Conservation (phyloP, 2,797 vertebrate genomes). For the Brachyrhaphis roseni region DNA sequence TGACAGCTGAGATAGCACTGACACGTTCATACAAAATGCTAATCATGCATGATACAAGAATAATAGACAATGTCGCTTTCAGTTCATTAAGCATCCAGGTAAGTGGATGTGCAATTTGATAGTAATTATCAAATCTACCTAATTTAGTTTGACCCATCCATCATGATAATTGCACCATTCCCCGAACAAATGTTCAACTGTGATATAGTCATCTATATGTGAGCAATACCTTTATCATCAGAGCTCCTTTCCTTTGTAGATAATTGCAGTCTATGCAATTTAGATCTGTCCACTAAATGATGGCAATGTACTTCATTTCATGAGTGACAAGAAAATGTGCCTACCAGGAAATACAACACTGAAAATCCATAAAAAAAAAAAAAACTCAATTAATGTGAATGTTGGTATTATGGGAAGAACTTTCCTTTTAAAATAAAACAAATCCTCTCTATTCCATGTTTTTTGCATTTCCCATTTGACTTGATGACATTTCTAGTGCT, state of each 20-base stretch:
- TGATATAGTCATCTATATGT: conserved; percentile 51
- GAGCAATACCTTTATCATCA: conserved; percentile 56
- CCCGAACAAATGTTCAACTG: conserved; percentile 49
- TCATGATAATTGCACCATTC: conserved; percentile 66
- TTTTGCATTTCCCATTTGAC: conserved; percentile 4
- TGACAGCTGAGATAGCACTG: conserved; percentile 50
- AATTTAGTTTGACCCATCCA: conserved; percentile 68
- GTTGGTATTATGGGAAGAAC: conserved; percentile 14
- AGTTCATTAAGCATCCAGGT: conserved; percentile 75
- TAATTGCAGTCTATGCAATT: conserved; percentile 53
- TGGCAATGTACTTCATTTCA: conserved; percentile 40
- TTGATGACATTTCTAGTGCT: conserved; percentile 1
- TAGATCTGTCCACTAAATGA: conserved; percentile 39
- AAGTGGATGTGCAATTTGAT: conserved; percentile 74
- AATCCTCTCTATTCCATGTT: background rate
- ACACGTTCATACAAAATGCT: conserved; percentile 63
- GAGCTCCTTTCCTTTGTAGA: conserved; percentile 51
- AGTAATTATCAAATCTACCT: conserved; percentile 71
- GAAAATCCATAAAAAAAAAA: background rate
- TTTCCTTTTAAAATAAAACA: conserved; percentile 20
- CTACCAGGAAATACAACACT: conserved; percentile 6
- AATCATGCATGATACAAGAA: conserved; percentile 74
- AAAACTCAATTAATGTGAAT: background rate
- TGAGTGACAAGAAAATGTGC: conserved; percentile 44
- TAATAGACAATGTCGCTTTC: conserved; percentile 73